phyloP scores from a whole-genome alignment of 92 coral and sea anemone genomes.

The Heliopora coerulea region DNA sequence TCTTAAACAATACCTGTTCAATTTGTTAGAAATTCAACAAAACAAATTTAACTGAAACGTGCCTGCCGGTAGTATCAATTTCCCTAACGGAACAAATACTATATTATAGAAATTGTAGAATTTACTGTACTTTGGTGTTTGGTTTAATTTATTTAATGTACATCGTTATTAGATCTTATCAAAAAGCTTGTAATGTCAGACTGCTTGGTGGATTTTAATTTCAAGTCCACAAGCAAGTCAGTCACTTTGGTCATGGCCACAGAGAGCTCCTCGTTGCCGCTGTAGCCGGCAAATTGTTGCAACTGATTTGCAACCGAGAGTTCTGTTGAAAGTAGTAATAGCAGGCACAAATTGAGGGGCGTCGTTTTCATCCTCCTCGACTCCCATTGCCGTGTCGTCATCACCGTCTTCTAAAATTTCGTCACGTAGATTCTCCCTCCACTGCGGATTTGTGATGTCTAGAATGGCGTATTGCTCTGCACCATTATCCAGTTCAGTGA shows the following conservation, averaged over 20 bases:
- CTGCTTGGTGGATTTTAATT: slow-evolving; percentile 34
- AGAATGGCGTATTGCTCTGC: too few species aligned
- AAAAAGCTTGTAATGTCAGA: too few species aligned
- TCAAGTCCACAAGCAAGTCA: slow-evolving; percentile 16
- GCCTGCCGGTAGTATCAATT: too few species aligned
- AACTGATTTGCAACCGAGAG: slow-evolving; percentile 25
- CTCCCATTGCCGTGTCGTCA: background rate
- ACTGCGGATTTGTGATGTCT: background rate
- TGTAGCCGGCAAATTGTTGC: slow-evolving; percentile 37
- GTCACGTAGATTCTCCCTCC: slow-evolving; percentile 3
- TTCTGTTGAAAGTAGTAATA: slow-evolving; percentile 22
- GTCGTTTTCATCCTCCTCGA: slow-evolving; percentile 17
- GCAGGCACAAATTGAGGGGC: slow-evolving; percentile 28
- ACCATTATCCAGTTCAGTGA: background rate
- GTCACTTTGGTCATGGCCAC: slow-evolving; percentile 2
- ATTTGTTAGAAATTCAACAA: too few species aligned
- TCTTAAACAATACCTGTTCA: too few species aligned
- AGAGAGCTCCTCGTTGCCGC: slow-evolving; percentile 18
- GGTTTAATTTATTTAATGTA: too few species aligned
- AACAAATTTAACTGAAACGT: too few species aligned
- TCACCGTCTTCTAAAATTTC: background rate
- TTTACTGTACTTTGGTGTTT: too few species aligned
- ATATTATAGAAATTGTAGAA: too few species aligned
- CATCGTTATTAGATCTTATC: too few species aligned
- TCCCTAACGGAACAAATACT: too few species aligned